A percentile compares a stretch with the other conserved stretches of the same genome.
phyloP scores from a whole-genome alignment of 2,888 invertebrate species.

The Drosophila histrio region DNA sequence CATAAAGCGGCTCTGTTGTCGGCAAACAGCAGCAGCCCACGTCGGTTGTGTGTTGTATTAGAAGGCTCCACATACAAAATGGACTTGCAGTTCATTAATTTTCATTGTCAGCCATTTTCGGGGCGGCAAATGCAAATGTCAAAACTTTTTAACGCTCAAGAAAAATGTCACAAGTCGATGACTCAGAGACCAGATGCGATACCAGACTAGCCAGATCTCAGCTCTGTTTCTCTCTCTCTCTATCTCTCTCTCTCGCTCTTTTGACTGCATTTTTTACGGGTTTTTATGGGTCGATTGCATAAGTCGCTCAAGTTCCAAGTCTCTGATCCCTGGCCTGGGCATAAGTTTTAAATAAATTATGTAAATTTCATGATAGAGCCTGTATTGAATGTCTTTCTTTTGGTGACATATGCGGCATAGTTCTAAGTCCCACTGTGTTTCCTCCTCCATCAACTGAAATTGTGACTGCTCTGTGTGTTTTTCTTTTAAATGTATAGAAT shows the following conservation, averaged over 20 bases:
- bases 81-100: slow-evolving; percentile 68
- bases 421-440: slow-evolving; percentile 43
- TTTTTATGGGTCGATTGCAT: slow-evolving; percentile 55
- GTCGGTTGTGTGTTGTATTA: slow-evolving; percentile 12
- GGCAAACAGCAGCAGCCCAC: slow-evolving; percentile 49
- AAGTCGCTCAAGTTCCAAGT: slow-evolving; percentile 47
- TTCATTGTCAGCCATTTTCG: slow-evolving; percentile 65
- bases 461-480: slow-evolving; percentile 9
- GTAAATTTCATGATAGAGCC: slow-evolving; percentile 43
- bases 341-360: slow-evolving; percentile 60
- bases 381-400: slow-evolving; percentile 35
- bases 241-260: neutral
- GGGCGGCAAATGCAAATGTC: slow-evolving; percentile 64
- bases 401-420: slow-evolving; percentile 44
- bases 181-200: slow-evolving; percentile 58
- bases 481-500: slow-evolving; percentile 6
- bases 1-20: slow-evolving; percentile 14
- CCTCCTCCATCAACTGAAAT: neutral
- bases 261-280: slow-evolving; percentile 44
- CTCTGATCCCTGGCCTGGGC: slow-evolving; percentile 22
- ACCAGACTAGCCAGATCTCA: slow-evolving; percentile 33
- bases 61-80: slow-evolving; percentile 48
- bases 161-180: slow-evolving; percentile 64
- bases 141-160: slow-evolving; percentile 56
- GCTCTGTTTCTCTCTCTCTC: neutral